These are phyloP conservation scores for Alcedo quadribrachys DNA, from an alignment of 2,797 vertebrate species.

Conservation along the genomic window DNA sequence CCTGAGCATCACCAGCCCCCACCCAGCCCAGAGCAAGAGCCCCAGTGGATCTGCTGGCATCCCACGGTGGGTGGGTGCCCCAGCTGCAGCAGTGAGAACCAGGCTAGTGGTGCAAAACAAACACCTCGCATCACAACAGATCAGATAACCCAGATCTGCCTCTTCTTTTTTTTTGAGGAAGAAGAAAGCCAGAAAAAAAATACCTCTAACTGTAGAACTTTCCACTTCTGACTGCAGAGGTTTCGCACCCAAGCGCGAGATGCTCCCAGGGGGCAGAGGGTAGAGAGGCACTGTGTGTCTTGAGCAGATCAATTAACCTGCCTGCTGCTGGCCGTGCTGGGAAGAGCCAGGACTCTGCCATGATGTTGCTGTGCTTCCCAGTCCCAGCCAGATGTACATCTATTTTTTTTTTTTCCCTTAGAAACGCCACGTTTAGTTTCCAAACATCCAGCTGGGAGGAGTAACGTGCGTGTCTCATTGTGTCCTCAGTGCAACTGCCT, in stretches of 20 bases:
- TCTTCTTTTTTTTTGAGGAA: background rate
- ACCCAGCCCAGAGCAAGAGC: background rate
- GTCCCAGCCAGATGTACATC: background rate
- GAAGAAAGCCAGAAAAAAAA: background rate
- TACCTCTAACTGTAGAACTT: slow-evolving; percentile 1
- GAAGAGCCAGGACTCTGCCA: background rate
- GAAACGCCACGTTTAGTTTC: background rate
- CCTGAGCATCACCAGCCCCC: background rate
- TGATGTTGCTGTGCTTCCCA: background rate
- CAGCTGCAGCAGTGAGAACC: background rate
- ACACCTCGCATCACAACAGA: background rate
- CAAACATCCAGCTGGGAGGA: background rate
- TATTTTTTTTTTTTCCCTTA: background rate
- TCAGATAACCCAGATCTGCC: background rate
- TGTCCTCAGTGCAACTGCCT: background rate
- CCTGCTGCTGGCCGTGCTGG: background rate
- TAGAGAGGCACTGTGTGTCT: background rate
- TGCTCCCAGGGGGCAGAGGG: fast-evolving
- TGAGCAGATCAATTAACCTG: background rate
- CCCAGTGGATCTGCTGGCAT: fast-evolving
- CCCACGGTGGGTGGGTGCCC: fast-evolving
- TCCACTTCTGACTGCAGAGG: background rate
- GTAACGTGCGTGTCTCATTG: background rate
- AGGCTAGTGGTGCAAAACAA: background rate
- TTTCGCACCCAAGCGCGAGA: background rate